Percentiles rank a stretch among this genome's conserved stretches.
Evolutionary conservation across 2,113 vertebrate genomes (phyloP).

Genomic region (Pachypanchax playfairii): DNA sequence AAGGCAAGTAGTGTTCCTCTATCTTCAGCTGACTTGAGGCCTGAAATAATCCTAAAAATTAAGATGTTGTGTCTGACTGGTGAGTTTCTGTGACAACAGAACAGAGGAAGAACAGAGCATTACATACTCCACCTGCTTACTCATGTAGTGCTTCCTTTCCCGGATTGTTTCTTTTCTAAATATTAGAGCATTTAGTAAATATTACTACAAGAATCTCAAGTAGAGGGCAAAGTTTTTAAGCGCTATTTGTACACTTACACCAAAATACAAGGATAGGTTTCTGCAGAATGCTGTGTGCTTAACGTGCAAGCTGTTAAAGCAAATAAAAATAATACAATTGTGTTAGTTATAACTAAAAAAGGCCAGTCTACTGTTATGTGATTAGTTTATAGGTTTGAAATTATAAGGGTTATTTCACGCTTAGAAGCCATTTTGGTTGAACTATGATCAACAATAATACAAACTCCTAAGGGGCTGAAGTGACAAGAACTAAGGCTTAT

Average conservation of each 20-base stretch:
- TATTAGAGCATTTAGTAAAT: background rate
- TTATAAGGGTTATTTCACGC: constrained; percentile 16
- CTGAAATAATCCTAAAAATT: constrained; percentile 44
- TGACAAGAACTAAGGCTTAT: constrained; percentile 36
- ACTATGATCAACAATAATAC: constrained; percentile 33
- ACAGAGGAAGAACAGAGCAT: background rate
- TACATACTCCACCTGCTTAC: constrained; percentile 24
- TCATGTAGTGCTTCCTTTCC: background rate
- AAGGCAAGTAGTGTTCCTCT: constrained; percentile 40
- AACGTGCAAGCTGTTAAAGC: background rate
- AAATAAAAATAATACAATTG: background rate
- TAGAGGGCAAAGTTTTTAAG: constrained; percentile 34
- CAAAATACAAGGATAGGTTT: constrained; percentile 11
- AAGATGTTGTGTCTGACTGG: constrained; percentile 51
- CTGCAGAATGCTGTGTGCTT: background rate
- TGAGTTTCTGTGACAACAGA: constrained; percentile 50
- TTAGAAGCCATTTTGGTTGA: constrained; percentile 9
- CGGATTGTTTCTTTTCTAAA: background rate
- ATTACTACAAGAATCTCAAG: background rate
- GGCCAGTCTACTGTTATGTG: background rate
- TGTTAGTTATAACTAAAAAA: constrained; percentile 2
- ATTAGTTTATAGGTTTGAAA: constrained; percentile 15
- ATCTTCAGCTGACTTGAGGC: constrained; percentile 55
- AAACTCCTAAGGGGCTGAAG: constrained; percentile 29
- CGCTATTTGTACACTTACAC: background rate